Conservation (phyloP, 2,113 vertebrate species). For the Haemorhous mexicanus region DNA sequence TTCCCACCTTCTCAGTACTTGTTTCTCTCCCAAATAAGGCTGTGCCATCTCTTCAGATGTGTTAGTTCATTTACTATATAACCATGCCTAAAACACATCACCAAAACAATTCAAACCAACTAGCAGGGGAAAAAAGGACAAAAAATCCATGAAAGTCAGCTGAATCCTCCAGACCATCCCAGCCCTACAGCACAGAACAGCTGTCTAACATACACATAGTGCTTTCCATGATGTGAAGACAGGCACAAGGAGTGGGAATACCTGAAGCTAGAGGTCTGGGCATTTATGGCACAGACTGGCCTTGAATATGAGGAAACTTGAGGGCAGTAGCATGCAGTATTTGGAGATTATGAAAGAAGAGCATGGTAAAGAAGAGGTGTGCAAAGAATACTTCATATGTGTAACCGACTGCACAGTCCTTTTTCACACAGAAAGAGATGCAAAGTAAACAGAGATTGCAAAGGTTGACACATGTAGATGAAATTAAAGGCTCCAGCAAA, state of each 20-base stretch:
- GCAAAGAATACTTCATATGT: background rate
- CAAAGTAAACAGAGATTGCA: background rate
- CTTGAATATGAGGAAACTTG: background rate
- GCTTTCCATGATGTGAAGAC: background rate
- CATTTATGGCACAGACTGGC: background rate
- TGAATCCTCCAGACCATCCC: background rate
- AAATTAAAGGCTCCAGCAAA: background rate
- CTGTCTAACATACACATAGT: rapidly evolving
- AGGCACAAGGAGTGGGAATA: background rate
- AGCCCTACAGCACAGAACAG: background rate
- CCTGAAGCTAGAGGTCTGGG: background rate
- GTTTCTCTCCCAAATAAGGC: background rate
- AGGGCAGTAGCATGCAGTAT: background rate
- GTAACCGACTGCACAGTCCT: background rate
- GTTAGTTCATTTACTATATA: background rate
- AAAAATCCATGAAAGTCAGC: rapidly evolving
- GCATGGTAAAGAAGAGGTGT: background rate
- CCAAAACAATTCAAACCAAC: background rate
- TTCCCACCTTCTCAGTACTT: background rate
- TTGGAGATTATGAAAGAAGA: background rate
- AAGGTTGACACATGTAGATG: background rate
- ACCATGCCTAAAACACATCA: background rate
- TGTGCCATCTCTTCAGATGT: background rate
- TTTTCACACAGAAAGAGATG: background rate
- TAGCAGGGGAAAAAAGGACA: background rate